Evolutionary conservation across 2,888 invertebrate species (phyloP).

Genomic region (Lasioglossum lativentre): DNA sequence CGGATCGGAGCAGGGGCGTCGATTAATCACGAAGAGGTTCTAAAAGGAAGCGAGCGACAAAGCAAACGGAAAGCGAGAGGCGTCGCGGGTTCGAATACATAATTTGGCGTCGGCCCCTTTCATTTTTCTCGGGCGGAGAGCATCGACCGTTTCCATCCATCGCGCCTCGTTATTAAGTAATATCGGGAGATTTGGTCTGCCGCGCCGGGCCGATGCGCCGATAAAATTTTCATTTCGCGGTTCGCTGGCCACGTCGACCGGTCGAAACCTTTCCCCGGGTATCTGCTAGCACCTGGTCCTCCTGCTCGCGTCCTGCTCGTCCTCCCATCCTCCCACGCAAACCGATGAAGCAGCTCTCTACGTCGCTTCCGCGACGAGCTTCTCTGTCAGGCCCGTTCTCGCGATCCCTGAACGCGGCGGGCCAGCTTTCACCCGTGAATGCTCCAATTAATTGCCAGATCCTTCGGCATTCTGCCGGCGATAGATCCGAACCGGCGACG

Average conservation of each 20-base stretch:
- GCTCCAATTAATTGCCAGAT: constrained; percentile 66
- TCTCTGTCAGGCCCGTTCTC: neutral
- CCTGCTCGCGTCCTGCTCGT: constrained; percentile 8
- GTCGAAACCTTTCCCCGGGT: constrained; percentile 49
- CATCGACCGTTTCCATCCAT: constrained; percentile 53
- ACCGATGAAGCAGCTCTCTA: neutral
- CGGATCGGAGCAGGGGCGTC: neutral
- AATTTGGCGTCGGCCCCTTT: constrained; percentile 37
- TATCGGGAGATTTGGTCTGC: constrained; percentile 76
- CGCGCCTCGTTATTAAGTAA: constrained; percentile 78
- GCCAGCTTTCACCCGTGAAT: constrained; percentile 51
- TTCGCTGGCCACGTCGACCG: constrained; percentile 63
- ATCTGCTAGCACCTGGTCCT: constrained; percentile 34
- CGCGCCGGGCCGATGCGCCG: constrained; percentile 76
- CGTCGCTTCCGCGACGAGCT: neutral
- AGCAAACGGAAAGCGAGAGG: neutral
- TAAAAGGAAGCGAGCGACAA: neutral
- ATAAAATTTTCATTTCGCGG: constrained; percentile 79
- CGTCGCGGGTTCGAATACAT: constrained; percentile 30
- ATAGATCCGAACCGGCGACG: neutral
- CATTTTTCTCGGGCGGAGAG: constrained; percentile 47
- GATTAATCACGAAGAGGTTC: neutral
- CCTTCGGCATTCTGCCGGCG: constrained; percentile 5
- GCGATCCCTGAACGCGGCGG: constrained; percentile 7
- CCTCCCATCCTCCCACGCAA: neutral